Base-by-base conservation (phyloP, 1,140 invertebrate genomes). In the Zaprionus taronus region DNA sequence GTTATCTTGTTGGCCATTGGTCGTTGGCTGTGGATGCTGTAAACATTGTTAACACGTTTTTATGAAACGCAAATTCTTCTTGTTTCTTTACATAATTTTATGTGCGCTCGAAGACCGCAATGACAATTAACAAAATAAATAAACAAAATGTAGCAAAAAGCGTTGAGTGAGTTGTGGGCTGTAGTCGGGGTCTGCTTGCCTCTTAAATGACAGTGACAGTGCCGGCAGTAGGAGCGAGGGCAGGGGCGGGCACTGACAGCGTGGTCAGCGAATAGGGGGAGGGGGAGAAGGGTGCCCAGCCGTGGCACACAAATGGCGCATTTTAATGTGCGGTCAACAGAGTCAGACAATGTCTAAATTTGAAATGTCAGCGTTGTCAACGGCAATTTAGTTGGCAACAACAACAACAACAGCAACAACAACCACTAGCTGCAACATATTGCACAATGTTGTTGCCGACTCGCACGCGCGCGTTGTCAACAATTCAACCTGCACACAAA, bases 321-420 rank as follows among this genome's bases (percentile, higher is more conserved):
- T 83, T 83, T 87, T 86, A 80, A 86, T 86, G 77, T 65, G 75
- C 78, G 78, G 78, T 80, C 78, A 80, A 80, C 74, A 80, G 38
- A 41, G 69, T 77, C 74, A 80, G 60, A 31, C 74, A 69, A 80
- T 49, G 84, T 87, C 84, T 87, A 87, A 84, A 87, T 87, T 89
- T 80, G 85, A 87, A 87, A 87, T 87, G 84, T 87, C 84, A 87
- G 85, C 81, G 63, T 84, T 87, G 84, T 87, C 84, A 87, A 76
- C 78, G 47, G 67, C 79, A 78, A 89, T 81, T 80, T 80, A 70
- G 55, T 69, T 69, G 65, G 66, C 61, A 71, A 44, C 51, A 51
- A n/a, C 51, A 47, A 51, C 61, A 55, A 49, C 22, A 72, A 24
- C 55, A 58, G 56, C 71, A 51, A n/a, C 55, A 38, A 38, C 58